Base-by-base conservation (phyloP, 1,140 invertebrate genomes). In the Lasaia peninsularis region DNA sequence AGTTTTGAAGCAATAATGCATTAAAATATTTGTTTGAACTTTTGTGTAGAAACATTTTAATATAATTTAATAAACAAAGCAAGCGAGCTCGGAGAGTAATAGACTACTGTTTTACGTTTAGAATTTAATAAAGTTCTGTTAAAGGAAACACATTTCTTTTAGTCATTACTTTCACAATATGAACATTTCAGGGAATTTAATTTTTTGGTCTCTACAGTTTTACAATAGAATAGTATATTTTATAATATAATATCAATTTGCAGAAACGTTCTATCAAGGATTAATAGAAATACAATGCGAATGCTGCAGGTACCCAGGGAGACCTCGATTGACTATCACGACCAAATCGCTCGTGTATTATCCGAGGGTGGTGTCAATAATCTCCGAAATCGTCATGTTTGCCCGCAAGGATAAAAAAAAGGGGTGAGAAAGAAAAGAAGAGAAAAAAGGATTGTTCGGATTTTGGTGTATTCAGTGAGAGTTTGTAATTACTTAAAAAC, bases 41-140 rank as follows among this genome's bases (percentile, higher is more conserved):
- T 40, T 40, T 40, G 16, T 40, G 9, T 16, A 14, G 16, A 40
- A 18, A 40, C 12, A 16, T 9, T 16, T 16, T 7, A 40, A 40
- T 18, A 7, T 40, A 14, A 40, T 40, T 40, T 40, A 14, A 40
- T 16, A 40, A 40, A 40, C 35, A 40, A 40, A 40, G 35, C 35
- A 9, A 40, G 35, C 35, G 16, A 40, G 35, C 35, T 18, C 35
- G 14, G 7, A 14, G 35, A 8, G 12, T 40, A 40, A 40, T 40
- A 18, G 35, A 40, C 35, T 28, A 28, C 24, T 40, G 14, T 9
- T 40, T 40, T 40, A 40, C 16, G 35, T 40, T 40, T 40, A 14
- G 35, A 40, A 40, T 40, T 40, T 40, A 40, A 40, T 40, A 40
- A 40, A 40, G 35, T 40, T 40, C 35, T 40, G 35, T 40, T 40